phyloP scores from a whole-genome alignment of 2,797 vertebrate species.

The Mus caroli region DNA sequence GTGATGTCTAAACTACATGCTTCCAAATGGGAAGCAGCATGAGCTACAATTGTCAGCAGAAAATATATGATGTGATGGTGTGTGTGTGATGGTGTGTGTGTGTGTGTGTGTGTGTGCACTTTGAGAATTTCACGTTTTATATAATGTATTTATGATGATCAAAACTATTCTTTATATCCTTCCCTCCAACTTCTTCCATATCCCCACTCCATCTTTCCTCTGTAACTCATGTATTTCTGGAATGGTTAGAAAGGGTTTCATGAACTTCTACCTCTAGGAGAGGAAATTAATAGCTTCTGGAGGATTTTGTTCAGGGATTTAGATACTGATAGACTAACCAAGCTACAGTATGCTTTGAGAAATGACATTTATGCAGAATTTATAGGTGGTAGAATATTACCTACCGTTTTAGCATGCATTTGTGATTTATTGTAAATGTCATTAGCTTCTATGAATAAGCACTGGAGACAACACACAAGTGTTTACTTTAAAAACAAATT shows the following conservation, averaged over 20 bases:
- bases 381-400: not conserved
- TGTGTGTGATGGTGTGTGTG: not conserved
- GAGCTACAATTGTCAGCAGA: not conserved
- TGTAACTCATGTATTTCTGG: not conserved
- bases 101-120: not conserved
- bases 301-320: not conserved
- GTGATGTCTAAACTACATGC: not conserved
- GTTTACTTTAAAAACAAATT: conserved; percentile 47
- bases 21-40: not conserved
- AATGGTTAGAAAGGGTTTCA: not conserved
- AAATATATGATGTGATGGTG: not conserved
- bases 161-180: not conserved
- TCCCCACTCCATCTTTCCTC: not conserved
- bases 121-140: not conserved
- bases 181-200: not conserved
- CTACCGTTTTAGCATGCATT: not conserved
- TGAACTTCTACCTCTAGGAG: not conserved
- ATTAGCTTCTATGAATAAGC: not conserved
- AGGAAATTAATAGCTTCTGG: not conserved
- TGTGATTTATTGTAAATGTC: not conserved
- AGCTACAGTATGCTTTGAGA: not conserved
- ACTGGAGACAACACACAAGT: not conserved
- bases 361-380: not conserved
- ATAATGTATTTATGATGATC: not conserved
- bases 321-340: not conserved